Percentiles rank a stretch among this genome's conserved stretches.
phyloP scores from a whole-genome alignment of 1,140 invertebrate genomes.

The Trigoniulus corallinus region DNA sequence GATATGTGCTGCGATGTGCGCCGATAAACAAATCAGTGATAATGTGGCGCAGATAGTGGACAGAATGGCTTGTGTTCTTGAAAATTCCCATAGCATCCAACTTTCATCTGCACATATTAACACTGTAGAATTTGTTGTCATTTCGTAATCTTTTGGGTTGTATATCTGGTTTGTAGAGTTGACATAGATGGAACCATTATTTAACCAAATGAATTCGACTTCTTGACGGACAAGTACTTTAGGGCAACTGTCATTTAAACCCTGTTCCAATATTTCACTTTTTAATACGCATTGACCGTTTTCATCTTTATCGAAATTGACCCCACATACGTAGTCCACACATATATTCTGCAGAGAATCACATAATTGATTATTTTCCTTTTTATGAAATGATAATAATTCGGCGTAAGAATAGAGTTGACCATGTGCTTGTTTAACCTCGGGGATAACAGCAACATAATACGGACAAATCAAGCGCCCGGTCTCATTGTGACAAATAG shows the following conservation, averaged over 20 bases:
- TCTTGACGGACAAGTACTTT: not conserved
- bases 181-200: constrained; percentile 14
- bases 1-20: constrained; percentile 31
- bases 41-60: constrained; percentile 16
- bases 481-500: constrained; percentile 24
- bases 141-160: constrained; percentile 15
- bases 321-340: constrained; percentile 14
- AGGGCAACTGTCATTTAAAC: not conserved
- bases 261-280: not conserved
- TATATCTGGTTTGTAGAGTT: constrained; percentile 12
- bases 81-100: not conserved
- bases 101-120: constrained; percentile 12
- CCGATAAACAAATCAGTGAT: constrained; percentile 24
- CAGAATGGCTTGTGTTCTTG: not conserved
- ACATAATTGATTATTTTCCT: no score
- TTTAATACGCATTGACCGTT: not conserved
- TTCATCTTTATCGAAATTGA: constrained; percentile 12
- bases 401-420: no score
- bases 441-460: no score
- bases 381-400: no score
- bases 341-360: constrained; percentile 18
- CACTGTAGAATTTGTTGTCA: constrained; percentile 10
- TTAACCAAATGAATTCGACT: constrained; percentile 6
- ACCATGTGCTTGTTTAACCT: no score
- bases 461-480: no score